These are phyloP conservation scores for Parotia lawesii DNA, from an alignment of 2,113 vertebrate species.

Conservation along the genomic window DNA sequence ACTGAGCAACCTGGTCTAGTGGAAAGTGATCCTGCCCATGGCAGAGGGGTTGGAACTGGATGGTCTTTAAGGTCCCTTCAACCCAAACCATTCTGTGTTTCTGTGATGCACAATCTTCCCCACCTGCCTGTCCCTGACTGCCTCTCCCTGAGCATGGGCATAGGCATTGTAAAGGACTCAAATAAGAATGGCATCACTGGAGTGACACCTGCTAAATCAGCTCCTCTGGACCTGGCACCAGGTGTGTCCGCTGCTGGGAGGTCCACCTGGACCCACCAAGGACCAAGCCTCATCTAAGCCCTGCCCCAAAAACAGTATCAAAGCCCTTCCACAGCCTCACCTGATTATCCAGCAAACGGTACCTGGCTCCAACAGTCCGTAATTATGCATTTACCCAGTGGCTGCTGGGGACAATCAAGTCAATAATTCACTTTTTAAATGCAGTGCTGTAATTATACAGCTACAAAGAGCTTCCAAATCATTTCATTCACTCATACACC, in stretches of 20 bases:
- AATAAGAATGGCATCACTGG: background rate
- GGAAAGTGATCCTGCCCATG: background rate
- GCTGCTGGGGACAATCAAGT: constrained; percentile 67
- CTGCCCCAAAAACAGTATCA: constrained; percentile 4
- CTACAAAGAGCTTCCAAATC: constrained; percentile 50
- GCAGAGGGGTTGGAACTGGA: background rate
- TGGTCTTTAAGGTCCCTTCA: background rate
- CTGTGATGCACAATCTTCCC: background rate
- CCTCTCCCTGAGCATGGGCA: background rate
- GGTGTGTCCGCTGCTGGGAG: background rate
- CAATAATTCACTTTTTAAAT: constrained; percentile 72
- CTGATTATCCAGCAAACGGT: background rate
- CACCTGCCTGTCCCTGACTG: background rate
- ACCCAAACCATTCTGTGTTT: background rate
- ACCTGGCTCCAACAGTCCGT: constrained; percentile 25
- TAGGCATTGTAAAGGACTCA: background rate
- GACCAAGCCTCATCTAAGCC: constrained; percentile 1
- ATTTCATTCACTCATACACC: constrained; percentile 25
- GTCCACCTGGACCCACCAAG: constrained; percentile 1
- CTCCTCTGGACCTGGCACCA: background rate
- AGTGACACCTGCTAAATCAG: background rate
- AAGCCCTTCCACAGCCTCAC: constrained; percentile 34
- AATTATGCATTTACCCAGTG: constrained; percentile 61
- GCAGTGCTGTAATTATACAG: constrained; percentile 41
- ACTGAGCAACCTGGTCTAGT: background rate